These are phyloP conservation scores for Cardiocondyla obscurior DNA, from an alignment of 1,140 invertebrate species.

Conservation along the genomic window DNA sequence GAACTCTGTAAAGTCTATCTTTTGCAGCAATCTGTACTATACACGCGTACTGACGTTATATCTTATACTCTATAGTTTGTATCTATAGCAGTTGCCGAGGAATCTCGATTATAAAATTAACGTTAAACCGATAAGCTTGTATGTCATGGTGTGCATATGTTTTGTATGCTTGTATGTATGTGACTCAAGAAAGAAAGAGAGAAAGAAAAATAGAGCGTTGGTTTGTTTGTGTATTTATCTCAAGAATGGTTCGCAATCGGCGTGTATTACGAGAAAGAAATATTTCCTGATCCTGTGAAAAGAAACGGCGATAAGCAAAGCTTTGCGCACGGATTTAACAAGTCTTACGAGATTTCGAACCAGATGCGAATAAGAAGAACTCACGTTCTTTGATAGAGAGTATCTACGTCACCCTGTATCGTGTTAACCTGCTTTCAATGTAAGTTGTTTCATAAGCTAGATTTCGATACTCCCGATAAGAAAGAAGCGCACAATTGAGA, in stretches of 20 bases:
- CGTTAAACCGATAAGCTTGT: conserved; percentile 49
- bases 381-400: conserved; percentile 20
- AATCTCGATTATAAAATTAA: conserved; percentile 60
- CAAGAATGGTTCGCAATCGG: conserved; percentile 44
- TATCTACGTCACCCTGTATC: conserved; percentile 24
- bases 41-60: conserved; percentile 48
- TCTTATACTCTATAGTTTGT: conserved; percentile 76
- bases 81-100: conserved; percentile 72
- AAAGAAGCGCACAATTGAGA: background rate
- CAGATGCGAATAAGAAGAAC: conserved; percentile 1
- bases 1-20: background rate
- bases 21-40: conserved; percentile 21
- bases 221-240: conserved; percentile 11
- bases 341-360: conserved; percentile 17
- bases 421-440: conserved; percentile 57
- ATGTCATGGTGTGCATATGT: conserved; percentile 44
- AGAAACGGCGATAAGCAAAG: conserved; percentile 48
- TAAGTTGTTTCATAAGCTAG: conserved; percentile 62
- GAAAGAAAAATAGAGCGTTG: background rate
- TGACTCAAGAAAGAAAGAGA: conserved; percentile 30
- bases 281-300: conserved; percentile 40
- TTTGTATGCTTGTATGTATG: conserved; percentile 23
- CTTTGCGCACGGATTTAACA: conserved; percentile 19
- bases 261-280: conserved; percentile 12
- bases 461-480: conserved; percentile 8